Base-by-base conservation (phyloP, 2,888 invertebrate genomes). In the Electrophaes corylata region DNA sequence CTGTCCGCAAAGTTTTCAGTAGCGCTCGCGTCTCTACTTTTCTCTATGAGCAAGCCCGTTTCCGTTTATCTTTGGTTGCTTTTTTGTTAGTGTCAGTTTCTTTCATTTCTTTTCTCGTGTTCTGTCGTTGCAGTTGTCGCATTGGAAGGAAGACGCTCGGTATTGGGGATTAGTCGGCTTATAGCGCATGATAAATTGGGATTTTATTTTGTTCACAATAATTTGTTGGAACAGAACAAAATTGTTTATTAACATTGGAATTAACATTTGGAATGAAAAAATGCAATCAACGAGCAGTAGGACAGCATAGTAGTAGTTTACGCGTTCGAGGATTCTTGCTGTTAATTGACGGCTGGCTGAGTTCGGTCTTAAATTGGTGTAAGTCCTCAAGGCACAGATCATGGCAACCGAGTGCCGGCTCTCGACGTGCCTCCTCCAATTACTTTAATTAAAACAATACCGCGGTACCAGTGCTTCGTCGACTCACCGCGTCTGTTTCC, bases 391-490 rank as follows among this genome's bases (percentile, higher is more conserved):
- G 89, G 88, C 86, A 86, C 86, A 88, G 90, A 91, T 90, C 88
- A 90, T 86, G 83, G 81, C 84, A 80, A 79, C 82, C 82, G 84
- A 85, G 84, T 83, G 84, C 74, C 81, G 79, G 85, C 85, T 81
- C 90, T 86, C 87, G 76, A 83, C 86, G 86, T 86, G 86, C 86
- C 89, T 90, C 87, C 88, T 88, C 90, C 91, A 91, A 91, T 91
- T 91, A 91, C 89, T 91, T 91, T 91, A 91, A 91, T 91, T 91
- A 91, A 91, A 91, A 91, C 91, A 91, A 91, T 89, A 90, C 87
- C 85, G 84, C 83, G 86, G 83, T 81, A 86, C 83, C 85, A 88
- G 82, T 82, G 84, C 84, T 87, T 79, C 88, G 88, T 86, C 87
- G 88, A 87, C 86, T 88, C 88, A 82, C 84, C 83, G 88, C 83